Conservation (phyloP, 2,797 vertebrate species). For the Sciurus vulgaris region DNA sequence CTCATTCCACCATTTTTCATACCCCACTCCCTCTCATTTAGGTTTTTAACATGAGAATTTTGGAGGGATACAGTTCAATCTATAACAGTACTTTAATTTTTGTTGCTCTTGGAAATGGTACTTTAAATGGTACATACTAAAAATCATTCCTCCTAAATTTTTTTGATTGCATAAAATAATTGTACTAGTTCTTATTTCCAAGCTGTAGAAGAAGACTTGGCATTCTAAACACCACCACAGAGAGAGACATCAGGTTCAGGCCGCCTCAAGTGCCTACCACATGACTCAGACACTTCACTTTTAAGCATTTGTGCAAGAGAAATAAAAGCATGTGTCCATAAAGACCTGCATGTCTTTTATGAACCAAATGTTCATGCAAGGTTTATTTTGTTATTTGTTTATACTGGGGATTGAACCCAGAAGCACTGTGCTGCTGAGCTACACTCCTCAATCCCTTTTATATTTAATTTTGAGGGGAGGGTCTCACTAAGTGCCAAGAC, state of each 20-base stretch:
- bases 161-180: not conserved
- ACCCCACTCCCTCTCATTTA: too few species aligned
- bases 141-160: not conserved
- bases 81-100: not conserved
- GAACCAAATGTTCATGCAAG: too few species aligned
- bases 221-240: not conserved
- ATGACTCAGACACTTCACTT: not conserved
- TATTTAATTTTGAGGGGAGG: not conserved
- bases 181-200: not conserved
- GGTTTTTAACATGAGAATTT: too few species aligned
- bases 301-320: not conserved
- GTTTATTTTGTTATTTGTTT: too few species aligned
- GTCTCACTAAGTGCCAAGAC: not conserved
- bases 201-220: not conserved
- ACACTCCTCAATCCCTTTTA: not conserved
- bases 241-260: not conserved
- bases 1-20: too few species aligned
- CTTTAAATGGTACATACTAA: not conserved
- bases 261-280: too few species aligned
- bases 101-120: not conserved
- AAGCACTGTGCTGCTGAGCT: not conserved
- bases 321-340: too few species aligned
- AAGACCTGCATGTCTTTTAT: too few species aligned
- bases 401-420: not conserved
- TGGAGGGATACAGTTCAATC: too few species aligned